Conservation (phyloP, 2,888 invertebrate species). For the Euphydryas editha region DNA sequence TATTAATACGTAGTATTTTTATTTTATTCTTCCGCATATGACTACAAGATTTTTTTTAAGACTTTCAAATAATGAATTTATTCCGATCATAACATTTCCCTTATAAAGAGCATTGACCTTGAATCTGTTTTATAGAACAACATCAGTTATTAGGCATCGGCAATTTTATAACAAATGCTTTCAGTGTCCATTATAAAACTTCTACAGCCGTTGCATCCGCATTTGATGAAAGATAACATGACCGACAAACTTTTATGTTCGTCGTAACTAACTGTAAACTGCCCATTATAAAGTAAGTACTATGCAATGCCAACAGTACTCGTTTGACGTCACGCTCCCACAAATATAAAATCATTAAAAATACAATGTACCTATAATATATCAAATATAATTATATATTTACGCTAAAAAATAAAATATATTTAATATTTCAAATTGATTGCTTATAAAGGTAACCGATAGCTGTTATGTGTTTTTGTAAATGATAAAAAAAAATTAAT, state of each 20-base stretch:
- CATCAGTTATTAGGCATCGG: not conserved
- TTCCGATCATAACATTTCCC: not conserved
- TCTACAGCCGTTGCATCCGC: slow-evolving; percentile 28
- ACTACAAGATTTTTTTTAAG: not conserved
- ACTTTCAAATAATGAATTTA: not conserved
- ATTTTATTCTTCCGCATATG: not conserved
- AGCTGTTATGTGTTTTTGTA: too few relatives aligned
- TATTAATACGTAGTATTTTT: not conserved
- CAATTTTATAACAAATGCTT: slow-evolving; percentile 1
- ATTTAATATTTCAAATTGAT: too few relatives aligned
- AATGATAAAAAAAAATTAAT: too few relatives aligned
- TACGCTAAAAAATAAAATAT: too few relatives aligned
- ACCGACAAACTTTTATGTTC: slow-evolving; percentile 29
- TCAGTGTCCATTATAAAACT: slow-evolving; percentile 25
- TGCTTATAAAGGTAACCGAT: too few relatives aligned
- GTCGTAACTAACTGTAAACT: slow-evolving; percentile 28
- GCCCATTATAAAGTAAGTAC: slow-evolving; percentile 26
- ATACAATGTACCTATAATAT: not conserved
- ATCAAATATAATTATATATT: too few relatives aligned
- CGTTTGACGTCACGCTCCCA: not conserved
- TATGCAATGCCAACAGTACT: slow-evolving; percentile 24
- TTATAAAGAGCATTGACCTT: not conserved
- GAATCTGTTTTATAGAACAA: not conserved
- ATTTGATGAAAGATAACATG: slow-evolving; percentile 31
- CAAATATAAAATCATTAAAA: slow-evolving; percentile 1